These are phyloP conservation scores for Aproaerema taeniolella DNA, from an alignment of 2,888 invertebrate genomes.

Conservation along the genomic window DNA sequence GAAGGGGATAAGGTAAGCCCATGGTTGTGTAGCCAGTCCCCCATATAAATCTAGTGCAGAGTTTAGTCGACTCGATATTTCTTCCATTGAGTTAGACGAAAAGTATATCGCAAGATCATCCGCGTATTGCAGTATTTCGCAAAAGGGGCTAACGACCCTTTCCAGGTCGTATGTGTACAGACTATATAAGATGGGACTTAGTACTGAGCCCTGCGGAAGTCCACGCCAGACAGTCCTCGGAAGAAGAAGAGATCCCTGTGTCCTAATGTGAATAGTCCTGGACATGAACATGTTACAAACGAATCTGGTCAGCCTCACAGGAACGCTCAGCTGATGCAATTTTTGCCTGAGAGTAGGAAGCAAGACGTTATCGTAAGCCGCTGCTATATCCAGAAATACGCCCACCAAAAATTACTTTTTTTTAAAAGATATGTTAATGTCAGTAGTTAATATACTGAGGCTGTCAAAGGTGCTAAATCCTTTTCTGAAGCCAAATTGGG, in stretches of 20 bases:
- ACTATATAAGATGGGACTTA: neutral
- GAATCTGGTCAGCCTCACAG: constrained; percentile 19
- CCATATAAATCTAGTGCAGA: constrained; percentile 12
- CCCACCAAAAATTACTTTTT: constrained; percentile 6
- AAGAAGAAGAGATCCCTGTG: constrained; percentile 1
- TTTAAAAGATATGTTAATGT: constrained; percentile 9
- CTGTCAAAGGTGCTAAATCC: constrained; percentile 27
- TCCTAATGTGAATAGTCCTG: constrained; percentile 14
- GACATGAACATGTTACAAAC: constrained; percentile 18
- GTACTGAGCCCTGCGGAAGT: constrained; percentile 21
- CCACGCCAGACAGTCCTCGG: constrained; percentile 22
- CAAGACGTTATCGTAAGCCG: constrained; percentile 14
- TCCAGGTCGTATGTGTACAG: neutral
- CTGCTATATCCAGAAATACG: constrained; percentile 10
- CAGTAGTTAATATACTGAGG: constrained; percentile 21
- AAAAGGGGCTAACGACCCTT: neutral
- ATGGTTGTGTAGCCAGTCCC: constrained; percentile 8
- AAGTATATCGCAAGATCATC: constrained; percentile 24
- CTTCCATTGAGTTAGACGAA: neutral
- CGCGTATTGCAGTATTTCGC: constrained; percentile 25
- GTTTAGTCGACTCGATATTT: neutral
- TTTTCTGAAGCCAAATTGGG: constrained; percentile 26
- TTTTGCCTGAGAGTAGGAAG: constrained; percentile 13
- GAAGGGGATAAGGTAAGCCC: constrained; percentile 16
- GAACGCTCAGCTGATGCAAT: constrained; percentile 23